These are phyloP conservation scores for Epizoanthus ramosus DNA, from an alignment of 92 coral and sea anemone species.

Conservation along the genomic window DNA sequence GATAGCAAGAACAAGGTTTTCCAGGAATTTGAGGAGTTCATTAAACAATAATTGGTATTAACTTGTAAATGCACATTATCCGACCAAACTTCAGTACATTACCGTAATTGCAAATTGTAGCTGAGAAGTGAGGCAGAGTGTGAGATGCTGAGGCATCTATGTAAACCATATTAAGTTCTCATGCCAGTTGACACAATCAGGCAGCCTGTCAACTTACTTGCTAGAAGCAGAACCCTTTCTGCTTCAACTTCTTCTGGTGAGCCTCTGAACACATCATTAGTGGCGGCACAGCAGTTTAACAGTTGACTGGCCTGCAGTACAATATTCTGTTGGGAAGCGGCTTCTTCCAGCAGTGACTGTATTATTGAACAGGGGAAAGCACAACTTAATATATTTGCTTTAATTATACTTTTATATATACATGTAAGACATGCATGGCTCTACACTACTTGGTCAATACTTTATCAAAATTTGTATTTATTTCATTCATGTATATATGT, in stretches of 20 bases:
- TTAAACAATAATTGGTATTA: no score
- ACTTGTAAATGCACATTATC: no score
- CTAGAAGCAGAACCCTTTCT: slow-evolving; percentile 83
- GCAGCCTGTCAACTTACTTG: slow-evolving; percentile 64
- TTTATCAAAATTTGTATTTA: neutral
- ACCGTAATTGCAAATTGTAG: neutral
- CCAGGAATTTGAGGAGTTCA: no score
- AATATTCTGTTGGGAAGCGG: slow-evolving; percentile 95
- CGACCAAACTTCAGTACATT: neutral
- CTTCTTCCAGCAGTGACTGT: slow-evolving; percentile 87
- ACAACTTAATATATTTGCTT: neutral
- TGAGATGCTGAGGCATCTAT: no score
- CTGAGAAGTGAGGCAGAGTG: neutral
- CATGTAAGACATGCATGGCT: no score
- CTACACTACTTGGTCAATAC: neutral
- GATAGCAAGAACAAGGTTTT: no score
- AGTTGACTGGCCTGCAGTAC: slow-evolving; percentile 94
- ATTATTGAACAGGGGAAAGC: neutral
- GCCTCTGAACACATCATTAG: slow-evolving; percentile 82
- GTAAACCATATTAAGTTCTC: neutral
- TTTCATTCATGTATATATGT: neutral
- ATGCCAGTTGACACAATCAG: neutral
- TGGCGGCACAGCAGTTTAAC: slow-evolving; percentile 80
- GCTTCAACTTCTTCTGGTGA: slow-evolving; percentile 95
- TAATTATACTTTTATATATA: no score